Percentiles rank a stretch among this genome's conserved stretches.
Evolutionary conservation across 2,113 vertebrate genomes (phyloP).

Genomic region (Notiomystis cincta): DNA sequence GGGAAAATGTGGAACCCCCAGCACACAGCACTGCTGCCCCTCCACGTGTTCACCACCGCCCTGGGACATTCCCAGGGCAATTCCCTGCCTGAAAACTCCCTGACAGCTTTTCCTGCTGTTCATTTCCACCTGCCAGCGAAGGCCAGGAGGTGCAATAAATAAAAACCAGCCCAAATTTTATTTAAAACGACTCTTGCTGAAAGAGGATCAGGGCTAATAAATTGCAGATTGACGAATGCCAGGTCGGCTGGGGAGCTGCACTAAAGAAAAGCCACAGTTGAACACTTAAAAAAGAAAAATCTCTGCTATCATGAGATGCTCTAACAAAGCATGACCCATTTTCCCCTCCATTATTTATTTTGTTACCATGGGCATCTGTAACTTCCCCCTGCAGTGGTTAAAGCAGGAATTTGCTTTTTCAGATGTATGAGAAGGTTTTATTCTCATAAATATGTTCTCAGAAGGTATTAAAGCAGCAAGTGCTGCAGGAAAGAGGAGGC

Average conservation of each 20-base stretch:
- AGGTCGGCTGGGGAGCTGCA: not conserved
- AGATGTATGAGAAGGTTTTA: not conserved
- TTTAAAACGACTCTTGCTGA: not conserved
- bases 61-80: not conserved
- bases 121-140: not conserved
- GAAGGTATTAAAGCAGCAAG: not conserved
- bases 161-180: not conserved
- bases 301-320: not conserved
- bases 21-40: rapidly evolving
- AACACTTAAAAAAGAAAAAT: conserved; percentile 4
- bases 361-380: not conserved
- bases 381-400: not conserved
- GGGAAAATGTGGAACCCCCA: not conserved
- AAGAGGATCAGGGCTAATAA: not conserved
- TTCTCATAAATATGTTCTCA: no score
- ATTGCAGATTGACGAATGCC: not conserved
- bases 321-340: not conserved
- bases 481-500: not conserved
- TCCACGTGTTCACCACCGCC: rapidly evolving
- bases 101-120: not conserved
- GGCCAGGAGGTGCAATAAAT: not conserved
- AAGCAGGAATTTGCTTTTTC: not conserved
- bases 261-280: not conserved
- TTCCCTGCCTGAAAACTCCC: not conserved
- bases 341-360: conserved; percentile 31